phyloP scores from a whole-genome alignment of 2,113 vertebrate genomes.

The Amazona vittata region DNA sequence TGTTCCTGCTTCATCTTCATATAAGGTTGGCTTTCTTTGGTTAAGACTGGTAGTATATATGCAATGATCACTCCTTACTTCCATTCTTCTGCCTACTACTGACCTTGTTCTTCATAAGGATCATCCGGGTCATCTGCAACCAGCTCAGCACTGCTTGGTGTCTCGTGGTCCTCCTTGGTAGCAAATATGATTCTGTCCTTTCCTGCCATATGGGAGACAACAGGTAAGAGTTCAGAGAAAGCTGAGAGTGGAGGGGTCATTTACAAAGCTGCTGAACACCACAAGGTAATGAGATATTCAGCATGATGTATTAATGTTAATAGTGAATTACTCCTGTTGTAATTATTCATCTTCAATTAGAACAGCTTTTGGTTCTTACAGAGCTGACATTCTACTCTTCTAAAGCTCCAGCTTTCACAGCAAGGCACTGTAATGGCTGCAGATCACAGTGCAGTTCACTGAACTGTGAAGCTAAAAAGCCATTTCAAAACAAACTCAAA shows the following conservation, averaged over 20 bases:
- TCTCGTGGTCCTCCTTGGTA: slow-evolving; percentile 91
- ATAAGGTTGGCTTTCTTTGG: not conserved
- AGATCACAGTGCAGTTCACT: not conserved
- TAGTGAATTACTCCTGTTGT: not conserved
- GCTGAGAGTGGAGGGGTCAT: not conserved
- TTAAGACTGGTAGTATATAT: not conserved
- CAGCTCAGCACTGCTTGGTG: slow-evolving; percentile 93
- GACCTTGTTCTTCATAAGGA: slow-evolving; percentile 91
- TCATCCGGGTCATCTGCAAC: slow-evolving; percentile 94
- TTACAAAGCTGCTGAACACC: not conserved
- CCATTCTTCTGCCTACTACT: not conserved
- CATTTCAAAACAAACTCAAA: not conserved
- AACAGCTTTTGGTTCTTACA: not conserved
- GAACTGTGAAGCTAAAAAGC: not conserved
- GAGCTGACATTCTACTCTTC: not conserved
- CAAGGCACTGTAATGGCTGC: not conserved
- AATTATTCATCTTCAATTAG: not conserved
- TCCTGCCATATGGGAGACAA: slow-evolving; percentile 62
- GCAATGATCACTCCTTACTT: not conserved
- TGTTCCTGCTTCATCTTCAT: not conserved
- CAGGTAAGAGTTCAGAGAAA: not conserved
- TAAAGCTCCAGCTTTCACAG: not conserved
- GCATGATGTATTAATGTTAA: not conserved
- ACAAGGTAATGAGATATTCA: not conserved
- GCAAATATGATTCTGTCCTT: slow-evolving; percentile 85